Evolutionary conservation across 2,888 invertebrate species (phyloP).

Genomic region (Orthosia gothica): DNA sequence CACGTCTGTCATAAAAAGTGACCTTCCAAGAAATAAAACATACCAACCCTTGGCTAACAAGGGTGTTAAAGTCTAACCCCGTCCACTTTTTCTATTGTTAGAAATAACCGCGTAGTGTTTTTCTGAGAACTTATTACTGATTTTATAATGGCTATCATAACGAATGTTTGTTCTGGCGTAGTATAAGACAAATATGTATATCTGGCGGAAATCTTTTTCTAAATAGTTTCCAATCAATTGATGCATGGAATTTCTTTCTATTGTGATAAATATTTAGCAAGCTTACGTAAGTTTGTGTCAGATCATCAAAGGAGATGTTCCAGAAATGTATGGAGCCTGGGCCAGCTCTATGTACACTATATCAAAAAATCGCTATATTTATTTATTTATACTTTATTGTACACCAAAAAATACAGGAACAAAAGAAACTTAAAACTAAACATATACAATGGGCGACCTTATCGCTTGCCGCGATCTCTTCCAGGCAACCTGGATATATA

Average conservation of each 20-base stretch:
- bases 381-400: no score
- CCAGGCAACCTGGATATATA: no score
- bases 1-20: slow-evolving; percentile 7
- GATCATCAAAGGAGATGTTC: no score
- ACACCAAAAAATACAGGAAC: no score
- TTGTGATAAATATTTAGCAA: background rate
- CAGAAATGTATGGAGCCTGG: no score
- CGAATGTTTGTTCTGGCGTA: slow-evolving; percentile 1
- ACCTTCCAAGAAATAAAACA: slow-evolving; percentile 27
- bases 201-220: background rate
- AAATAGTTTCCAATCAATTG: background rate
- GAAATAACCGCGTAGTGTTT: slow-evolving; percentile 30
- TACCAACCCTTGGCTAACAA: slow-evolving; percentile 35
- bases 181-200: background rate
- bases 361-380: no score
- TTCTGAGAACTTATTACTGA: slow-evolving; percentile 50
- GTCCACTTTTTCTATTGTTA: slow-evolving; percentile 30
- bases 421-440: no score
- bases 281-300: no score
- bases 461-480: no score
- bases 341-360: no score
- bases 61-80: slow-evolving; percentile 25
- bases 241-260: background rate
- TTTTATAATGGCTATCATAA: slow-evolving; percentile 23
- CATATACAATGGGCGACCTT: no score